A percentile compares a stretch with the other conserved stretches of the same genome.
These are phyloP conservation scores for Aphaenogaster ashmeadi DNA, from an alignment of 1,140 invertebrate species.

Conservation along the genomic window DNA sequence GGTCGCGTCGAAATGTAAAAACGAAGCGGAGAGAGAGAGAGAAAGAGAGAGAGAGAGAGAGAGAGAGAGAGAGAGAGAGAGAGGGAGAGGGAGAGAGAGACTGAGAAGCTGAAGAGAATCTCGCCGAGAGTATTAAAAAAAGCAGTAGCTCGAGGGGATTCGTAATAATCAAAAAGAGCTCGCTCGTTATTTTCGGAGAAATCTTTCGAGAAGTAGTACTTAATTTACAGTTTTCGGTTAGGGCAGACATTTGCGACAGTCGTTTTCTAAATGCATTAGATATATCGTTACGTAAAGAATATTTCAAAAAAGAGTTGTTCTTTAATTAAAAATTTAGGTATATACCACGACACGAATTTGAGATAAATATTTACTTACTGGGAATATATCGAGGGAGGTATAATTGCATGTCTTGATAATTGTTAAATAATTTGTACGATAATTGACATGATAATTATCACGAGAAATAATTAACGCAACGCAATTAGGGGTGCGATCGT, in stretches of 20 bases:
- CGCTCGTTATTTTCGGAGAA: not conserved
- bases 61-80: not conserved
- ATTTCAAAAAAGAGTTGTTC: not conserved
- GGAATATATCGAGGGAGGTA: not conserved
- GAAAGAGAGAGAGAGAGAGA: not conserved
- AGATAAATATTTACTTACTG: not conserved
- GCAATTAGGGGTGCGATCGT: conserved; percentile 13
- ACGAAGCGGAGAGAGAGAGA: not conserved
- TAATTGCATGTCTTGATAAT: conserved; percentile 9
- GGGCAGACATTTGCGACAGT: not conserved
- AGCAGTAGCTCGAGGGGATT: not conserved
- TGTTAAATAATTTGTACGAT: conserved; percentile 14
- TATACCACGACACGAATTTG: not conserved
- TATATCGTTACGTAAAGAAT: not conserved
- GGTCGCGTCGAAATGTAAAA: not conserved
- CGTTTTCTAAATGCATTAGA: not conserved
- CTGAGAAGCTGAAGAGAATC: not conserved
- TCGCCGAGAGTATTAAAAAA: not conserved
- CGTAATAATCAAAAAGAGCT: not conserved
- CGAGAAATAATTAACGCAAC: conserved; percentile 32
- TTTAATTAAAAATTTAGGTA: not conserved
- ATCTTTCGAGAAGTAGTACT: not conserved
- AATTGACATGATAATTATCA: conserved; percentile 39
- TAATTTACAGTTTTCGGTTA: not conserved
- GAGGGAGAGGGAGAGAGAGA: not conserved